phyloP scores from a whole-genome alignment of 2,888 invertebrate genomes.

The Galeopsomyia nigrocyanea region DNA sequence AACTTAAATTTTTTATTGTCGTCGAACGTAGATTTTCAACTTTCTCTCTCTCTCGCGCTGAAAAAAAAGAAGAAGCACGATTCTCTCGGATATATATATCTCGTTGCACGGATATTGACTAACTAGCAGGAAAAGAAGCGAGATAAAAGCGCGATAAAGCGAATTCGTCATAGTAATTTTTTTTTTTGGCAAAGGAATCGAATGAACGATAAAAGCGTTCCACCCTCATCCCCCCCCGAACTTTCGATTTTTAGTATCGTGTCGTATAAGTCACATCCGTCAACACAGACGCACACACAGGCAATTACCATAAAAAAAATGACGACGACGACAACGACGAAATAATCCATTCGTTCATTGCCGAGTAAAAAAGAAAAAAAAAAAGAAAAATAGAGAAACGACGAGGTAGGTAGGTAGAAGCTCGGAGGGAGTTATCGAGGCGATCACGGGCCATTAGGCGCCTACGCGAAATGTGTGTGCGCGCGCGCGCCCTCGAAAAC shows the following conservation, averaged over 20 bases:
- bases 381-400: constrained; percentile 2
- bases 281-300: not conserved
- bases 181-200: constrained; percentile 52
- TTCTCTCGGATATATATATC: too few relatives aligned
- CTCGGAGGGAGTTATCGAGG: constrained; percentile 51
- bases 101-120: constrained; percentile 38
- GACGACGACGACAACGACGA: not conserved
- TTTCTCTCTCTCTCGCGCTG: constrained; percentile 14
- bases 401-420: not conserved
- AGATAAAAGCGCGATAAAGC: constrained; percentile 48
- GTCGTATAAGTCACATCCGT: constrained; percentile 32
- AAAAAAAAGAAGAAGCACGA: not conserved
- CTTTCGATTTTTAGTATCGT: constrained; percentile 39
- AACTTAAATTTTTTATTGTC: constrained; percentile 34
- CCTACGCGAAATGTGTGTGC: constrained; percentile 50
- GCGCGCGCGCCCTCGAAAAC: constrained; percentile 30
- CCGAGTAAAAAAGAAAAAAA: not conserved
- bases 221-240: too few relatives aligned
- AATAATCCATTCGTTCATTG: not conserved
- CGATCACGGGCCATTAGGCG: constrained; percentile 57
- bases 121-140: constrained; percentile 42
- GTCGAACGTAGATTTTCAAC: constrained; percentile 34
- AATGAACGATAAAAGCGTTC: constrained; percentile 31
- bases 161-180: constrained; percentile 52
- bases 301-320: not conserved